Evolutionary conservation across 2,888 invertebrate genomes (phyloP).

Genomic region (Chesias legatella): DNA sequence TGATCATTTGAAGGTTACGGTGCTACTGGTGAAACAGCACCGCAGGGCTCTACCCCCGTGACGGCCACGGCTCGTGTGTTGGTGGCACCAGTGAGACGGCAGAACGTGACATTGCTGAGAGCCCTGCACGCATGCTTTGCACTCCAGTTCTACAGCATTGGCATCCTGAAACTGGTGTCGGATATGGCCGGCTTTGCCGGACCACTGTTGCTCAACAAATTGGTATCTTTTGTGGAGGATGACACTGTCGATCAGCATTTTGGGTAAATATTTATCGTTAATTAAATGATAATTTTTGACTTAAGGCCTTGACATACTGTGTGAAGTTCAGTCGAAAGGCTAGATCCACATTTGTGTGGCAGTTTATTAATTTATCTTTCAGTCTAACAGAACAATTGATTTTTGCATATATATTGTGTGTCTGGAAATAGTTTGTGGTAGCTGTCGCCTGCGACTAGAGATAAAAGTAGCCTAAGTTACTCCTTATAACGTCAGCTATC

Average conservation of each 20-base stretch:
- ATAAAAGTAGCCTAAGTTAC: no score
- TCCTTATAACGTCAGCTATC: no score
- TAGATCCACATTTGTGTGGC: no score
- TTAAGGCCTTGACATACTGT: no score
- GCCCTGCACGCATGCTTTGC: conserved; percentile 89
- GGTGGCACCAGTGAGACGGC: conserved; percentile 53
- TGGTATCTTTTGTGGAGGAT: conserved; percentile 90
- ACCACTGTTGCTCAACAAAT: conserved; percentile 90
- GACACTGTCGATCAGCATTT: conserved; percentile 82
- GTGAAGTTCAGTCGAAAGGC: no score
- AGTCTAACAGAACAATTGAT: no score
- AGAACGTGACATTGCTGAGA: conserved; percentile 81
- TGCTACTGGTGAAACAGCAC: conserved; percentile 51
- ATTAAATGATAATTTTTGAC: no score
- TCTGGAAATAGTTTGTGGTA: no score
- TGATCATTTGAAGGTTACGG: no score
- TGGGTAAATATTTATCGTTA: conserved; percentile 77
- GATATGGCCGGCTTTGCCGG: conserved; percentile 93
- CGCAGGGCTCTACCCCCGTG: conserved; percentile 61
- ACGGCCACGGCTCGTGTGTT: conserved; percentile 60
- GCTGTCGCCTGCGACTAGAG: no score
- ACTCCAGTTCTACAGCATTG: conserved; percentile 90
- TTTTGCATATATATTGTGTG: no score
- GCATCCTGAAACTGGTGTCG: conserved; percentile 88
- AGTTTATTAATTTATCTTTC: no score